These are phyloP conservation scores for Caretta caretta DNA, from an alignment of 2,113 vertebrate genomes.

Conservation along the genomic window DNA sequence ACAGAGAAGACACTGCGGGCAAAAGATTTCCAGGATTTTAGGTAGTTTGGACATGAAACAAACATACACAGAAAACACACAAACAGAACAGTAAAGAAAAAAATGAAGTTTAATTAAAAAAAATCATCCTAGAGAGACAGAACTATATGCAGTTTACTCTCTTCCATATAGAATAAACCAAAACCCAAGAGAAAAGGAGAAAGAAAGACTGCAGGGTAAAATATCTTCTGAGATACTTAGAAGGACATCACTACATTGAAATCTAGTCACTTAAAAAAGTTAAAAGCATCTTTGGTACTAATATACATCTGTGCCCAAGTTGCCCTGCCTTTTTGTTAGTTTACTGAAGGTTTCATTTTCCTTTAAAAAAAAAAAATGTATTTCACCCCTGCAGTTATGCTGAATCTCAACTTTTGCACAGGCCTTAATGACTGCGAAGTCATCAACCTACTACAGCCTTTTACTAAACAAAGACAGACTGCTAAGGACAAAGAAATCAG, in stretches of 20 bases:
- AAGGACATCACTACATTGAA: not conserved
- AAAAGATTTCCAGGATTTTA: not conserved
- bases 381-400: not conserved
- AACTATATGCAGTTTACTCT: fast-evolving
- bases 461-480: not conserved
- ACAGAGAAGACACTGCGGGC: not conserved
- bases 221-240: not conserved
- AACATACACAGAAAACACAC: not conserved
- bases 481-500: not conserved
- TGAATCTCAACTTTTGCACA: not conserved
- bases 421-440: not conserved
- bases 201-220: not conserved
- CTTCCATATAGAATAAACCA: not conserved
- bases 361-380: not conserved
- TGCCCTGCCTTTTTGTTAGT: not conserved
- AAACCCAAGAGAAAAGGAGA: fast-evolving
- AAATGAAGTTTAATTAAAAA: not conserved
- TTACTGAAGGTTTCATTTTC: not conserved
- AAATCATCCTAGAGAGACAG: not conserved
- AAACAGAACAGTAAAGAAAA: not conserved
- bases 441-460: not conserved
- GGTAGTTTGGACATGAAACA: not conserved
- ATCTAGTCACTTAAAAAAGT: not conserved
- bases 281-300: not conserved
- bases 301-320: not conserved